Evolutionary conservation across 2,888 invertebrate genomes (phyloP).

Genomic region (Drepana falcataria): DNA sequence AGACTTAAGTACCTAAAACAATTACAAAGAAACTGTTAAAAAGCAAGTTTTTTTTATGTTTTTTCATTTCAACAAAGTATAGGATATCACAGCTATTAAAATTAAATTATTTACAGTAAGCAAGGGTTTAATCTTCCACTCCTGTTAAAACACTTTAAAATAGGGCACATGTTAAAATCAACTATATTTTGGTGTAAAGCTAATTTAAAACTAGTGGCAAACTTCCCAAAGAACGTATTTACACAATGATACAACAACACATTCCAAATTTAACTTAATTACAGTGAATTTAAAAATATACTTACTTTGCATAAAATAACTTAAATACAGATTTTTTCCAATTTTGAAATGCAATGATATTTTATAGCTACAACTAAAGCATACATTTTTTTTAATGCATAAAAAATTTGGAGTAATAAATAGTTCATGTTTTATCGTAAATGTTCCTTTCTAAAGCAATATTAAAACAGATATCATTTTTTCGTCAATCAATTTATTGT

Average conservation of each 20-base stretch:
- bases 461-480: too few species aligned
- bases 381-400: background rate
- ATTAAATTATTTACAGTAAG: conserved; percentile 54
- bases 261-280: conserved; percentile 19
- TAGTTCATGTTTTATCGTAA: background rate
- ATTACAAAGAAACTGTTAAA: conserved; percentile 17
- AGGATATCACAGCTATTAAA: conserved; percentile 75
- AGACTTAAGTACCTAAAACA: conserved; percentile 21
- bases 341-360: conserved; percentile 15
- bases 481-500: too few species aligned
- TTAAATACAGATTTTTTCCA: background rate
- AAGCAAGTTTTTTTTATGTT: conserved; percentile 35
- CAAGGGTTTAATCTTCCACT: conserved; percentile 24
- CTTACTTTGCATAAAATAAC: background rate
- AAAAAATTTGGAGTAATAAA: background rate
- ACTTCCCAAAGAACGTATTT: conserved; percentile 29
- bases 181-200: conserved; percentile 76
- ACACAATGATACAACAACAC: conserved; percentile 27
- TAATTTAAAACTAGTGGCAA: conserved; percentile 69
- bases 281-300: conserved; percentile 4
- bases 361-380: conserved; percentile 4
- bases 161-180: conserved; percentile 47
- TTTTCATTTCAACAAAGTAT: conserved; percentile 39
- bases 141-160: conserved; percentile 33
- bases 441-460: background rate